Evolutionary conservation across 2,113 vertebrate genomes (phyloP).

Genomic region (Hirundichthys speculiger): DNA sequence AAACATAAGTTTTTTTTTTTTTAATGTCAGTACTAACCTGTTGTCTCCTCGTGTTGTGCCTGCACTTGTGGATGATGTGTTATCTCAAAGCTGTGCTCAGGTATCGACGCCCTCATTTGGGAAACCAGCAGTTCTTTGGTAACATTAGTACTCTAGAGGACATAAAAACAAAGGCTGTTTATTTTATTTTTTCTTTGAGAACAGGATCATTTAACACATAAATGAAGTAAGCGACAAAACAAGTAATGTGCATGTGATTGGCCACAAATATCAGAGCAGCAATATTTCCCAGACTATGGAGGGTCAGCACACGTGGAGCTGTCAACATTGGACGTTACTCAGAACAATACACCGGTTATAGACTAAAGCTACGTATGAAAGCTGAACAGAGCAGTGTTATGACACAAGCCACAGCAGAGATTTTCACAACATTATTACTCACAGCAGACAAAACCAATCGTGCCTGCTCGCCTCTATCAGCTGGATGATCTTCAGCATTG

Average conservation of each 20-base stretch:
- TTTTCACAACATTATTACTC: slow-evolving; percentile 57
- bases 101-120: not conserved
- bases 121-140: not conserved
- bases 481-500: slow-evolving; percentile 59
- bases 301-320: too few relatives aligned
- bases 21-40: slow-evolving; percentile 38
- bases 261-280: slow-evolving; percentile 6
- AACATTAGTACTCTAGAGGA: slow-evolving; percentile 33
- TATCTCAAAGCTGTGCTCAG: slow-evolving; percentile 16
- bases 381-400: not conserved
- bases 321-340: not conserved
- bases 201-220: too few relatives aligned
- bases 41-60: slow-evolving; percentile 13
- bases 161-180: not conserved
- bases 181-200: too few relatives aligned
- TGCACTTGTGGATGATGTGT: slow-evolving; percentile 15
- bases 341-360: not conserved
- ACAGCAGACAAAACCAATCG: slow-evolving; percentile 66
- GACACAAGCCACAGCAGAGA: slow-evolving; percentile 13
- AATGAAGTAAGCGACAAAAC: too few relatives aligned
- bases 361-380: not conserved
- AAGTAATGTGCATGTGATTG: too few relatives aligned
- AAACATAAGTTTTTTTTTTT: not conserved
- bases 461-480: slow-evolving; percentile 45
- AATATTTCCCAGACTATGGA: not conserved